Percentiles rank a stretch among this genome's conserved stretches.
Conservation (phyloP, 2,888 invertebrate genomes). For the Trilocha varians region DNA sequence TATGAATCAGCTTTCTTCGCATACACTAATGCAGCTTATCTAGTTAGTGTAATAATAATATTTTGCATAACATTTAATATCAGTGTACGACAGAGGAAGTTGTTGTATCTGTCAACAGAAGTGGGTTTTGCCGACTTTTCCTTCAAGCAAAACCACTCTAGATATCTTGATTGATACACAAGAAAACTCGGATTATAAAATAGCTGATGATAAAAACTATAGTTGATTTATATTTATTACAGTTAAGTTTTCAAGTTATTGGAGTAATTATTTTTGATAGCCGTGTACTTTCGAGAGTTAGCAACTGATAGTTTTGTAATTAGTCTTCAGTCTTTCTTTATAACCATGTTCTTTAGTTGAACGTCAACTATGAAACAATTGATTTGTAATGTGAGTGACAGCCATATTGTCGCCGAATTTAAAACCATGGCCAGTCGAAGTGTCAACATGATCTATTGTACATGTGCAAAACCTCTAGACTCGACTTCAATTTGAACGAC, state of each 20-base stretch:
- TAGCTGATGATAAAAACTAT: no score
- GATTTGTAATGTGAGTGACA: conserved; percentile 39
- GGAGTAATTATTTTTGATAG: no score
- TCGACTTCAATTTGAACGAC: conserved; percentile 22
- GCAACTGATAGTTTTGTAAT: not conserved
- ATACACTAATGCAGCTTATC: not conserved
- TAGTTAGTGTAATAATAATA: not conserved
- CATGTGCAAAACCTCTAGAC: conserved; percentile 20
- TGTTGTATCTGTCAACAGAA: conserved; percentile 9
- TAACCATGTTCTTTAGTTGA: not conserved
- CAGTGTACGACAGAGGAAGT: conserved; percentile 1
- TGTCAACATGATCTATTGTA: conserved; percentile 29
- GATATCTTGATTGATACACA: conserved; percentile 8
- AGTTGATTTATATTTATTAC: no score
- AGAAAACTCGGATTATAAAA: no score
- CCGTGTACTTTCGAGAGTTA: no score
- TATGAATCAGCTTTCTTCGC: no score
- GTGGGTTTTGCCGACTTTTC: conserved; percentile 19
- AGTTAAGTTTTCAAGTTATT: no score
- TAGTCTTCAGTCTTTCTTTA: not conserved
- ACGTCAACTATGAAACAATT: conserved; percentile 25
- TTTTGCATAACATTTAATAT: not conserved
- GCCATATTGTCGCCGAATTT: conserved; percentile 34
- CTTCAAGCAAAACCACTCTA: conserved; percentile 10
- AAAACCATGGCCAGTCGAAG: conserved; percentile 23